Percentiles rank a stretch among this genome's conserved stretches.
These are phyloP conservation scores for Pollenia labialis DNA, from an alignment of 2,888 invertebrate genomes.

Conservation along the genomic window DNA sequence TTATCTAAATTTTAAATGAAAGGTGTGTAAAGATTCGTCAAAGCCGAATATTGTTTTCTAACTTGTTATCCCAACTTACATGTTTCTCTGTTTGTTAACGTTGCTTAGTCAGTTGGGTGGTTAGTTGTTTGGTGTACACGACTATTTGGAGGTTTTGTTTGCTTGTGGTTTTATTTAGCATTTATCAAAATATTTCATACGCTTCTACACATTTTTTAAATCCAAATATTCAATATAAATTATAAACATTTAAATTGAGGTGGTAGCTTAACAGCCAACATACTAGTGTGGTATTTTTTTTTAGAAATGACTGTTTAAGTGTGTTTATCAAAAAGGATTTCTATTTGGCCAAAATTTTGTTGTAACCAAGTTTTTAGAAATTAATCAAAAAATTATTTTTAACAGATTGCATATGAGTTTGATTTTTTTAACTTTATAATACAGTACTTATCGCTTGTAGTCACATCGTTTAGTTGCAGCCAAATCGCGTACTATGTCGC, in stretches of 20 bases:
- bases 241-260: slow-evolving; percentile 41
- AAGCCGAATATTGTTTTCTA: no score
- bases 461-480: no score
- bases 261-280: slow-evolving; percentile 35
- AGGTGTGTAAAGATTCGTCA: no score
- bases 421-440: no score
- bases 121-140: slow-evolving; percentile 8
- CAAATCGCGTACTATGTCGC: no score
- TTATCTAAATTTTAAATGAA: no score
- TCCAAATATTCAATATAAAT: slow-evolving; percentile 21
- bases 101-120: background rate
- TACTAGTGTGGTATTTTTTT: slow-evolving; percentile 4
- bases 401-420: background rate
- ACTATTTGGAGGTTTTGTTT: slow-evolving; percentile 23
- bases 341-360: background rate
- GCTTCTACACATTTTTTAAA: slow-evolving; percentile 6
- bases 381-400: background rate
- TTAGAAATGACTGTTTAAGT: background rate
- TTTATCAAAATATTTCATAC: slow-evolving; percentile 43
- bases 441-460: no score
- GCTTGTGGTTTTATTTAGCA: slow-evolving; percentile 36
- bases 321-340: background rate
- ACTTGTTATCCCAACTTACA: background rate
- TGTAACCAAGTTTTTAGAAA: background rate
- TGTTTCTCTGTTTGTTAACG: slow-evolving; percentile 9